Conservation (phyloP, 2,888 invertebrate species). For the Trimorus sp. region DNA sequence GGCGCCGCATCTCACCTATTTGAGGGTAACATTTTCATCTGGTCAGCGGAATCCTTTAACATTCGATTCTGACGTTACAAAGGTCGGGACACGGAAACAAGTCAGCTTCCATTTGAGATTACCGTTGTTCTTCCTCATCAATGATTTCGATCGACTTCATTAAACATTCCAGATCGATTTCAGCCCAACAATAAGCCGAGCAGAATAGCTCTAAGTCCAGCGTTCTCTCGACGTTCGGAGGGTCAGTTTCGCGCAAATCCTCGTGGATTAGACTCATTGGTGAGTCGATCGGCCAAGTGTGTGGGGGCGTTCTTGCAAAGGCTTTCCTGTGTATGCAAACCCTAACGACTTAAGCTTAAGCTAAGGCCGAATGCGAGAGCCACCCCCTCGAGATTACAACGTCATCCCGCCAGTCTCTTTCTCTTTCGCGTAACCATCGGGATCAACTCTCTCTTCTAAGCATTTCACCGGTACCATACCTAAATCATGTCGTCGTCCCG, state of each 20-base stretch:
- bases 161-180: constrained; percentile 67
- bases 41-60: constrained; percentile 12
- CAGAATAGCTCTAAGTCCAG: constrained; percentile 64
- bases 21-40: constrained; percentile 32
- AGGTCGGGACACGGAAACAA: constrained; percentile 41
- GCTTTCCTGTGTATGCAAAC: constrained; percentile 77
- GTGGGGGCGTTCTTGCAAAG: constrained; percentile 57
- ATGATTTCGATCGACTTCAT: constrained; percentile 65
- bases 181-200: constrained; percentile 66
- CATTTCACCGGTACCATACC: constrained; percentile 73
- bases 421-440: constrained; percentile 74
- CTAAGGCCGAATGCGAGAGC: constrained; percentile 77
- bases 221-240: constrained; percentile 62
- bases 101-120: constrained; percentile 63
- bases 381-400: constrained; percentile 80
- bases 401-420: constrained; percentile 76
- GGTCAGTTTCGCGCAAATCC: constrained; percentile 67
- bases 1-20: too few species aligned
- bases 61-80: constrained; percentile 35
- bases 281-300: constrained; percentile 58
- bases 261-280: constrained; percentile 68
- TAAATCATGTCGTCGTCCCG: constrained; percentile 74
- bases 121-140: constrained; percentile 66
- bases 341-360: constrained; percentile 79
- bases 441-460: constrained; percentile 75